These are phyloP conservation scores for Noctua janthina DNA, from an alignment of 2,888 invertebrate species.

Conservation along the genomic window DNA sequence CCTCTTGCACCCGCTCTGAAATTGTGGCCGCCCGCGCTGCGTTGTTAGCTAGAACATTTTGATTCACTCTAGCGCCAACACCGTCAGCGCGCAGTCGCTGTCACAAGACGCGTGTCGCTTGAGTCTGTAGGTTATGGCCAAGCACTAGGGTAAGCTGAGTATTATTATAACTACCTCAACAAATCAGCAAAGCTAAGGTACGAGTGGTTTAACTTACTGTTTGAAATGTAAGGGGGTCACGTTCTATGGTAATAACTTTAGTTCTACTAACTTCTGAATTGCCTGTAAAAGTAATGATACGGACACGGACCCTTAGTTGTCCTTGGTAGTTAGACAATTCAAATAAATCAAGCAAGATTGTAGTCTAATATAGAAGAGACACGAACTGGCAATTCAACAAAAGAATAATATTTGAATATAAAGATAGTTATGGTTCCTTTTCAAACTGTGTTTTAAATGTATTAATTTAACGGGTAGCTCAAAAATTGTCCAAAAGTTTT, in stretches of 20 bases:
- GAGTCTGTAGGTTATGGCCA: too few relatives aligned
- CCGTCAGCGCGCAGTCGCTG: background rate
- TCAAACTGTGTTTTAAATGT: too few relatives aligned
- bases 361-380: background rate
- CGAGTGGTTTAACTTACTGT: constrained; percentile 10
- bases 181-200: constrained; percentile 31
- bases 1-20: background rate
- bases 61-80: background rate
- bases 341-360: constrained; percentile 26
- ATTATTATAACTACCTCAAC: constrained; percentile 10
- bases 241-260: constrained; percentile 48
- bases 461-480: too few relatives aligned
- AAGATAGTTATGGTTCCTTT: background rate
- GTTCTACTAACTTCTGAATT: constrained; percentile 35
- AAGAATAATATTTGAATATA: background rate
- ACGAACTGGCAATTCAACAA: background rate
- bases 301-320: constrained; percentile 17
- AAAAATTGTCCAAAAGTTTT: too few relatives aligned
- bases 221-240: constrained; percentile 42
- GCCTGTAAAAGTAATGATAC: constrained; percentile 53
- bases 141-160: background rate
- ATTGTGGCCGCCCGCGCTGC: too few relatives aligned
- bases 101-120: background rate
- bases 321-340: constrained; percentile 20
- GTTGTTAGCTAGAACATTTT: background rate